Conservation (phyloP, 2,113 vertebrate genomes). For the Archilochus colubris region DNA sequence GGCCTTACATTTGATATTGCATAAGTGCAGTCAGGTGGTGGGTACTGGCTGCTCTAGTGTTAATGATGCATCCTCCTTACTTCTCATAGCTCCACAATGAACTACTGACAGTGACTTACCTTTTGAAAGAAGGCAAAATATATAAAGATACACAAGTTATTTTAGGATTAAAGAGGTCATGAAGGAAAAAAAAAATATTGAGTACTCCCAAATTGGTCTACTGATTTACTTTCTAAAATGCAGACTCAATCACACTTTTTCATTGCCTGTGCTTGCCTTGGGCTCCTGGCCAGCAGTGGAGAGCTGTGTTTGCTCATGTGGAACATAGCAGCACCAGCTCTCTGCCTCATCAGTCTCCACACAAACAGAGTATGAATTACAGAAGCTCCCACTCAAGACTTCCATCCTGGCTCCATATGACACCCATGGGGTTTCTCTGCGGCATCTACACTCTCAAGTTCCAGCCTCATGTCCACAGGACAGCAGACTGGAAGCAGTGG, state of each 20-base stretch:
- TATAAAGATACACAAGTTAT: not conserved
- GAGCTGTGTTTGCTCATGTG: not conserved
- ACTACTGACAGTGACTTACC: not conserved
- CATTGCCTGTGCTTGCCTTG: not conserved
- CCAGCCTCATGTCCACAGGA: not conserved
- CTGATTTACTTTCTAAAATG: not conserved
- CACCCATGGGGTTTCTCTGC: not conserved
- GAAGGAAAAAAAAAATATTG: not conserved
- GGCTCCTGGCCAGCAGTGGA: not conserved
- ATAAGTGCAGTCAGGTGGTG: not conserved
- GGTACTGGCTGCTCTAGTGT: not conserved
- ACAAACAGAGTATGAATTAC: not conserved
- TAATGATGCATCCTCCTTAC: not conserved
- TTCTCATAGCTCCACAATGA: not conserved
- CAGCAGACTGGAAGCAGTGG: not conserved
- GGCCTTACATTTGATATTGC: not conserved
- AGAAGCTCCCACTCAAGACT: not conserved
- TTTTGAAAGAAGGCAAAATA: not conserved
- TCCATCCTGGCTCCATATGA: not conserved
- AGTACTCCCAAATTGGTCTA: not conserved
- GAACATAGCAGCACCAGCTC: not conserved
- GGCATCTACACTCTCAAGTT: not conserved
- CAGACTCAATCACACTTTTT: not conserved
- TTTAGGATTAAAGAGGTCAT: not conserved
- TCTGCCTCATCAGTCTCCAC: not conserved